Evolutionary conservation across 2,113 vertebrate species (phyloP), one percentile per base, ranked within the genome.

Genomic region (Microcebus murinus): DNA sequence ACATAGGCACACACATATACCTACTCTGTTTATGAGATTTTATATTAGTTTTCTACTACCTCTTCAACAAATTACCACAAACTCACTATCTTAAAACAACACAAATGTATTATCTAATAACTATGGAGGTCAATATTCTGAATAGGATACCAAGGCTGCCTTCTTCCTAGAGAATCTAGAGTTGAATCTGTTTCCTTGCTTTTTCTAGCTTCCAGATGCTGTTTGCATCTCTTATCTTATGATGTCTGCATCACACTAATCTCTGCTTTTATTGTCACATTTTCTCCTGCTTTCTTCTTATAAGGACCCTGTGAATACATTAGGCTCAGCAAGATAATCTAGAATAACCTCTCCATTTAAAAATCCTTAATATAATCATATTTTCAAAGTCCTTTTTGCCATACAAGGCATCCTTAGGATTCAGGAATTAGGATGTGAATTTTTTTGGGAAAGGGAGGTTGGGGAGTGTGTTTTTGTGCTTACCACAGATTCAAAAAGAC

Each of bases 191-290:
- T 63, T n/a, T 52, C 36, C 7, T 50, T 23, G 3, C 25, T 10
- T n/a, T 85, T 70, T 80, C 55, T 80, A 63, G 61, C 21, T 91
- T 63, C n/a, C 36, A 13, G 3, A 63, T 11, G 12, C 8, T 85
- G 6, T 4, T 10, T 20, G 0, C 5, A 39, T 80, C 18, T 9
- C 48, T 89, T 67, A 31, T 1, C 23, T 76, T 50, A 6, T 48
- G 39, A 8, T 0, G 0, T 7, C 7, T 29, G 42, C 21, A 29
- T 45, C 8, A 42, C 18, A 67, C 4, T 12, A 36, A n/a, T 42
- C 5, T 80, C 25, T 81, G 11, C 6, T 21, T 83, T 45, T 20
- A 20, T 61, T 14, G 4, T 50, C 8, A 39, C 5, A 61, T 79
- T 15, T 31, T 18, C 18, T 31, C 1, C 25, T 70, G 15, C 3